These are phyloP conservation scores for Avahi laniger DNA, from an alignment of 2,797 vertebrate species.

Conservation along the genomic window DNA sequence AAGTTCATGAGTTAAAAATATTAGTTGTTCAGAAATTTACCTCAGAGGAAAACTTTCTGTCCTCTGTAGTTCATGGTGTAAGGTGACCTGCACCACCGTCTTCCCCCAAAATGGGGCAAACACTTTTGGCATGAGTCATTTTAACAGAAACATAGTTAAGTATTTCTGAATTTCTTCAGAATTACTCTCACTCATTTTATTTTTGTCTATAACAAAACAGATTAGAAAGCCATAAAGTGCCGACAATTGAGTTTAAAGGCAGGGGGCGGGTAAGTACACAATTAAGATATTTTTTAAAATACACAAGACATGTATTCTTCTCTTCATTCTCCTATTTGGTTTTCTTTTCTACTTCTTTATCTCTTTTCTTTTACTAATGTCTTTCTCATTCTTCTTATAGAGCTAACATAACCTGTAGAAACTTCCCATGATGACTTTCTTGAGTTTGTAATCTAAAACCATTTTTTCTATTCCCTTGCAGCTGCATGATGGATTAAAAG, in stretches of 20 bases:
- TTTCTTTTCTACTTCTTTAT: neutral
- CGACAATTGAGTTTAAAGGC: neutral
- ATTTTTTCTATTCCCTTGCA: neutral
- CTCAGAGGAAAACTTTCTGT: neutral
- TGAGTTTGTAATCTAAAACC: neutral
- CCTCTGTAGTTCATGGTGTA: neutral
- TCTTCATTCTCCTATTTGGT: neutral
- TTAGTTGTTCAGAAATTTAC: neutral
- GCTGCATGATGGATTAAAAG: neutral
- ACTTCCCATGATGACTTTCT: neutral
- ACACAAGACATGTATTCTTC: neutral
- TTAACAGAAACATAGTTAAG: neutral
- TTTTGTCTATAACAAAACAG: neutral
- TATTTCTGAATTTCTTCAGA: conserved; percentile 3
- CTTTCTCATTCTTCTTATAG: neutral
- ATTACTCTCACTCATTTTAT: neutral
- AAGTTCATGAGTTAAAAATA: neutral
- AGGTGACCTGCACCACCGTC: neutral
- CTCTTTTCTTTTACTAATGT: neutral
- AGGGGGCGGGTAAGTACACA: neutral
- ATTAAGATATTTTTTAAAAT: neutral
- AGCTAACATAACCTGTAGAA: neutral
- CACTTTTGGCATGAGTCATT: neutral
- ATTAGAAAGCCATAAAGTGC: neutral
- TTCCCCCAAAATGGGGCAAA: neutral